Percentiles rank a stretch among this genome's conserved stretches.
These are phyloP conservation scores for Platorchestia sp. DNA, from an alignment of 1,140 invertebrate species.

Conservation along the genomic window DNA sequence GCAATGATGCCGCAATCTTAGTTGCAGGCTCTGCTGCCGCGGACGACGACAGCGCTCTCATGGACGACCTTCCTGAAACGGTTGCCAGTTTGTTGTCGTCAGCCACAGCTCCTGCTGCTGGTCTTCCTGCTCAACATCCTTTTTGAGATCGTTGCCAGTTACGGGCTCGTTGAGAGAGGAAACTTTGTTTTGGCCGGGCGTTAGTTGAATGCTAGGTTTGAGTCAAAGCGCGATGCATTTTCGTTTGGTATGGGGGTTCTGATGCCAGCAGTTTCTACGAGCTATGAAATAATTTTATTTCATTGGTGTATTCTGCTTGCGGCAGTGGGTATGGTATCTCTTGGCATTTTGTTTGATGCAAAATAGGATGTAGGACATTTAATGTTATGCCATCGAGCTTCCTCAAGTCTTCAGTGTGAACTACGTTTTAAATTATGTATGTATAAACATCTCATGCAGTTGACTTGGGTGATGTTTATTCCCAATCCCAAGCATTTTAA, in stretches of 20 bases:
- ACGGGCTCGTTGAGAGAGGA: neutral
- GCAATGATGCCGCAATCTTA: neutral
- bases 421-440: no score
- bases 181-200: neutral
- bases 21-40: neutral
- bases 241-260: neutral
- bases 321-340: neutral
- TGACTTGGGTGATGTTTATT: neutral
- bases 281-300: neutral
- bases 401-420: neutral
- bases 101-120: neutral
- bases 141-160: neutral
- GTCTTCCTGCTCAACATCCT: neutral
- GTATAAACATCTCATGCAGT: neutral
- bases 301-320: neutral
- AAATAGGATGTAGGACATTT: neutral
- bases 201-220: neutral
- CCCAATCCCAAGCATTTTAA: neutral
- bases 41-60: constrained; percentile 26
- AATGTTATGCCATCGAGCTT: neutral
- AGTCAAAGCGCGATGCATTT: neutral
- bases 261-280: neutral
- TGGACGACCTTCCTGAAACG: constrained; percentile 23
- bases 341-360: no score
- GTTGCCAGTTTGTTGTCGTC: constrained; percentile 41